A percentile compares a stretch with the other conserved stretches of the same genome.
Conservation (phyloP, 1,140 invertebrate genomes). For the Anoplolepis gracilipes region DNA sequence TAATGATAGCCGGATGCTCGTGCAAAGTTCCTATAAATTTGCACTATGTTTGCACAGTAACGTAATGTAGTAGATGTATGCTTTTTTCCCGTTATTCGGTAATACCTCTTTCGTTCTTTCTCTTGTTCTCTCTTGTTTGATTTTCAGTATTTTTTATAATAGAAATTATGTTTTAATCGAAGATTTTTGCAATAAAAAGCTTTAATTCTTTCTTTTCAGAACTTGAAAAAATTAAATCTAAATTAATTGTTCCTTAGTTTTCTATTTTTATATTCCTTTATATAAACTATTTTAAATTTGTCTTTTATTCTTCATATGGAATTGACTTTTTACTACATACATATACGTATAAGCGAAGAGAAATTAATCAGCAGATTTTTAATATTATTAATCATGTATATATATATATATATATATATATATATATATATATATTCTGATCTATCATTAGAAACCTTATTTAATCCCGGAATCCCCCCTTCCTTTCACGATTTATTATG, state of each 20-base stretch:
- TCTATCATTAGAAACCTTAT: background rate
- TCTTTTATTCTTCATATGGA: background rate
- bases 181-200: background rate
- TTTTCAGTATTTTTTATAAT: background rate
- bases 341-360: background rate
- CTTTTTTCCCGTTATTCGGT: background rate
- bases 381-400: background rate
- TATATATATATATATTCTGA: background rate
- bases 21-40: background rate
- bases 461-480: background rate
- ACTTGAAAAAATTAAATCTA: background rate
- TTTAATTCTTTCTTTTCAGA: background rate
- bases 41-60: background rate
- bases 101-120: too few relatives aligned
- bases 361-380: background rate
- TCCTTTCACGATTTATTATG: background rate
- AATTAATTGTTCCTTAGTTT: background rate
- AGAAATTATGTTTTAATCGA: background rate
- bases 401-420: background rate
- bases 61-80: background rate
- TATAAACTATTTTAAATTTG: background rate
- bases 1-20: conserved; percentile 57
- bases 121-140: background rate
- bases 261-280: background rate
- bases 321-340: background rate